Evolutionary conservation across 2,888 invertebrate species (phyloP).

Genomic region (Chesias legatella): DNA sequence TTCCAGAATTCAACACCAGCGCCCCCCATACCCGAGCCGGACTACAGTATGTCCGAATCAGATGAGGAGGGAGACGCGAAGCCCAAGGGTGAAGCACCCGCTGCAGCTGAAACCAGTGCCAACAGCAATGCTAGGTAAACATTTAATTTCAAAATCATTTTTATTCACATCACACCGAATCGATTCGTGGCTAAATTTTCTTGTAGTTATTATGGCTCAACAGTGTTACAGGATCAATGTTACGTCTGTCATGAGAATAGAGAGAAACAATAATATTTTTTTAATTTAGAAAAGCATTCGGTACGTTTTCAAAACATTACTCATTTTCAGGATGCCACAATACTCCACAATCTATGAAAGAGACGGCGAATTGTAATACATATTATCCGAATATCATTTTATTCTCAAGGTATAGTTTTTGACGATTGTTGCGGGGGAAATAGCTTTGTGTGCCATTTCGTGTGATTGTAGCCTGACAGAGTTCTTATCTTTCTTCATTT

Average conservation of each 20-base stretch:
- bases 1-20: conserved; percentile 74
- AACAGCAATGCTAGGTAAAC: conserved; percentile 85
- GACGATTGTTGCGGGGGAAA: conserved; percentile 37
- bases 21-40: conserved; percentile 94
- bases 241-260: too few species aligned
- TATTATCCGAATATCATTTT: conserved; percentile 11
- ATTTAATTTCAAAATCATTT: neutral
- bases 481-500: neutral
- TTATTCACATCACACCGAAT: too few species aligned
- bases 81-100: conserved; percentile 74
- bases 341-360: conserved; percentile 62
- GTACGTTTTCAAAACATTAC: conserved; percentile 17
- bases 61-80: conserved; percentile 84
- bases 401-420: conserved; percentile 22
- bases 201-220: too few species aligned
- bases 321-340: conserved; percentile 58
- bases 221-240: too few species aligned
- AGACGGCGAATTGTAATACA: conserved; percentile 46
- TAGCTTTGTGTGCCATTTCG: conserved; percentile 37
- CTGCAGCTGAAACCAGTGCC: conserved; percentile 84
- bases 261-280: too few species aligned
- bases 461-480: conserved; percentile 12
- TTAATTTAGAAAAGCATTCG: too few species aligned
- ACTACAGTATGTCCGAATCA: conserved; percentile 93
- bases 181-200: too few species aligned